Conservation (phyloP, 2,113 vertebrate species). For the Peromyscus polionotus region DNA sequence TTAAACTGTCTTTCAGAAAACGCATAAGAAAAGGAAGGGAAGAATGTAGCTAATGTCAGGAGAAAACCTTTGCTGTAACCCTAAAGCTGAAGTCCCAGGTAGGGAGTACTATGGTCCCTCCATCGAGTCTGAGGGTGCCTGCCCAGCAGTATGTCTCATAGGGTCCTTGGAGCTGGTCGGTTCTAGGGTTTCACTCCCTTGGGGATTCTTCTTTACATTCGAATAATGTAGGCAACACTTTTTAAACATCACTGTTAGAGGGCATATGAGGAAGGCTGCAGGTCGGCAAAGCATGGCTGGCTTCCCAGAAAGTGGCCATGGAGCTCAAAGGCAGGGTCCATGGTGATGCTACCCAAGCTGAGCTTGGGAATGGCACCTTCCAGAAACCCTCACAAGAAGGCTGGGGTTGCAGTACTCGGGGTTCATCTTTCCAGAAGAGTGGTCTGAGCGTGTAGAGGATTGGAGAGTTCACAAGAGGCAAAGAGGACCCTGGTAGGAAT, state of each 20-base stretch:
- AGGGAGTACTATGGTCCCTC: neutral
- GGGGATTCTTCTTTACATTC: neutral
- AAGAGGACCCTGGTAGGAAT: neutral
- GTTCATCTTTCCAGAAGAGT: neutral
- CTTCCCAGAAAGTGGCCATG: neutral
- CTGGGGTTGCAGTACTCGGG: neutral
- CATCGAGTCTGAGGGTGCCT: neutral
- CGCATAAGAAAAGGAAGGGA: neutral
- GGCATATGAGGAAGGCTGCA: neutral
- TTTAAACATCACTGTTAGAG: neutral
- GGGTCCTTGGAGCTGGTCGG: too few species aligned
- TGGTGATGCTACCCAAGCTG: neutral
- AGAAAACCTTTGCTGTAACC: neutral
- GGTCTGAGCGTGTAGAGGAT: neutral
- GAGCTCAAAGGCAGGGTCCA: neutral
- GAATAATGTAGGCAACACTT: accelerated
- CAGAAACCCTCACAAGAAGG: neutral
- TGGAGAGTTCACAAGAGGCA: neutral
- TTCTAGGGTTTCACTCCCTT: neutral
- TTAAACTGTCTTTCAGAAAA: neutral
- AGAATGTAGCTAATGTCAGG: neutral
- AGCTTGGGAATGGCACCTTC: neutral
- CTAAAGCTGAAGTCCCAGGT: neutral
- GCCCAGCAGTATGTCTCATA: neutral
- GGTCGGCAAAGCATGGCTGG: neutral